These are phyloP conservation scores for Orchestes rusci DNA, from an alignment of 2,888 invertebrate genomes.

Conservation along the genomic window DNA sequence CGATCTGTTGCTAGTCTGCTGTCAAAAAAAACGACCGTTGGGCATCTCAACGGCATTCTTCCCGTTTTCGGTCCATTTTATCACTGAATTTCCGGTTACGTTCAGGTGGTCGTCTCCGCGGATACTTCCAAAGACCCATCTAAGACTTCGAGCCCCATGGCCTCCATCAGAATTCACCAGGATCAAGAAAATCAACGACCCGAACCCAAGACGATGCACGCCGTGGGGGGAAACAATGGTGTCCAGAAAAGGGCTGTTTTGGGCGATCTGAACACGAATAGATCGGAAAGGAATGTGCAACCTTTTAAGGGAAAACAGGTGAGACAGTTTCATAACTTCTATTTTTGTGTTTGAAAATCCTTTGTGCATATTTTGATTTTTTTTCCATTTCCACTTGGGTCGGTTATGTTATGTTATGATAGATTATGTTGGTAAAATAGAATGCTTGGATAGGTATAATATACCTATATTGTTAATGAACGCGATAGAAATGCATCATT, in stretches of 20 bases:
- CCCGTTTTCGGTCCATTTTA: conserved; percentile 13
- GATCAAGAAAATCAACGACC: conserved; percentile 67
- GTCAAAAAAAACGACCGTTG: conserved; percentile 21
- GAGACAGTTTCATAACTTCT: neutral
- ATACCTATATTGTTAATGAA: neutral
- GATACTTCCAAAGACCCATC: no score
- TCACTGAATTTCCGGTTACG: conserved; percentile 13
- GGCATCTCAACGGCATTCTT: conserved; percentile 12
- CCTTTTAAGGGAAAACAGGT: conserved; percentile 15
- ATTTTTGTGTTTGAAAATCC: no score
- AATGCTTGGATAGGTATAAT: no score
- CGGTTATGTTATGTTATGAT: no score
- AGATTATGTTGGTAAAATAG: no score
- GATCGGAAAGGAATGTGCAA: conserved; percentile 17
- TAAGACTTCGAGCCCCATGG: conserved; percentile 52
- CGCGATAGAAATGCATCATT: neutral
- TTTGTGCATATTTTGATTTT: no score
- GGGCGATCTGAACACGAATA: conserved; percentile 48
- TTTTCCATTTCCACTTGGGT: no score
- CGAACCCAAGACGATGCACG: conserved; percentile 39
- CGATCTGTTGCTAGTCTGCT: no score
- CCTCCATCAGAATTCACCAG: conserved; percentile 67
- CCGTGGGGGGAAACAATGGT: conserved; percentile 27
- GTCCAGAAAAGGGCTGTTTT: conserved; percentile 56
- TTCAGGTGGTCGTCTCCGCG: neutral